Evolutionary conservation across 2,888 invertebrate genomes (phyloP).

Genomic region (Lepidocyrtoides sp.): DNA sequence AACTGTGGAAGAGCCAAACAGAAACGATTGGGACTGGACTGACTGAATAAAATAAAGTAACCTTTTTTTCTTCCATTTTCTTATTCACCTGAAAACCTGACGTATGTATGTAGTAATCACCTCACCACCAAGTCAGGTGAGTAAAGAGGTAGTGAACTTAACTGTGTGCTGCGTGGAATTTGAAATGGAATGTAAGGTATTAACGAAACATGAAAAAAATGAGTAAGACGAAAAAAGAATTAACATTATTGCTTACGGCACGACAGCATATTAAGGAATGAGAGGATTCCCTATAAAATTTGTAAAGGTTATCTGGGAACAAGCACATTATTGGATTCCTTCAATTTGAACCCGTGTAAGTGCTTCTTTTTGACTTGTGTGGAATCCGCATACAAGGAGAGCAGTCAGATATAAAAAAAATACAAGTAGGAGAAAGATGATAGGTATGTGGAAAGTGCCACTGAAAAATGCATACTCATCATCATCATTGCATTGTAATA

Average conservation of each 20-base stretch:
- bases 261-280: not conserved
- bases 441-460: constrained; percentile 25
- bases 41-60: not conserved
- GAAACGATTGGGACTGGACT: too few species aligned
- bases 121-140: constrained; percentile 19
- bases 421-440: too few species aligned
- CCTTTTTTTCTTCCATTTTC: not conserved
- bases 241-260: constrained; percentile 33
- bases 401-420: too few species aligned
- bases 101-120: too few species aligned
- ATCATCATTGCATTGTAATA: constrained; percentile 2
- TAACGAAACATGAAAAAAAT: not conserved
- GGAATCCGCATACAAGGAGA: too few species aligned
- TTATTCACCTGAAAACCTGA: constrained; percentile 30
- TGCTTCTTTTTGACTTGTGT: not conserved
- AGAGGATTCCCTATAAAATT: constrained; percentile 34
- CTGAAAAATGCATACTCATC: constrained; percentile 63
- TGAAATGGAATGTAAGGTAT: not conserved
- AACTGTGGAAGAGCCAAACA: too few species aligned
- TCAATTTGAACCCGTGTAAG: constrained; percentile 19
- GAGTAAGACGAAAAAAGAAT: not conserved
- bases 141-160: not conserved
- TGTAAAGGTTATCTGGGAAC: constrained; percentile 61
- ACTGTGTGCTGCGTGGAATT: not conserved
- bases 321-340: constrained; percentile 10